phyloP scores from a whole-genome alignment of 1,140 invertebrate species.

The Hirudo medicinalis region DNA sequence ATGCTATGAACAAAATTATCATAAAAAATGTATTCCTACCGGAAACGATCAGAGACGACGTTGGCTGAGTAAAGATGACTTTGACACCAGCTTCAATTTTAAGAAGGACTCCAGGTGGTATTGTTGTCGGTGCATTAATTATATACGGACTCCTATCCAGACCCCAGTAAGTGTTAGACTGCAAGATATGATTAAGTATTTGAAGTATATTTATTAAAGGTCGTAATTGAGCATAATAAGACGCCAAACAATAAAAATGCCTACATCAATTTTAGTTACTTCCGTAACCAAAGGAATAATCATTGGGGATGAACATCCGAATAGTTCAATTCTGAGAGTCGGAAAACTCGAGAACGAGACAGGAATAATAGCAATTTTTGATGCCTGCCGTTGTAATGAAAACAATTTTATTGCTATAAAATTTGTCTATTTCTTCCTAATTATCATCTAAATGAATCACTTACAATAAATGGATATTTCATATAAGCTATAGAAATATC shows the following conservation, averaged over 20 bases:
- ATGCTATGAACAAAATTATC: too few relatives aligned
- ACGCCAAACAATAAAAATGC: too few relatives aligned
- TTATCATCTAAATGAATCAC: not conserved
- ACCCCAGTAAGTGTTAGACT: constrained; percentile 17
- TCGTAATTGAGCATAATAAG: not conserved
- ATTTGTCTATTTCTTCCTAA: not conserved
- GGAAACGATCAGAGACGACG: too few relatives aligned
- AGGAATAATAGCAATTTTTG: not conserved
- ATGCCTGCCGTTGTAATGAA: not conserved
- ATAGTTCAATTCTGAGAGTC: not conserved
- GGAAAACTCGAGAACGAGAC: not conserved
- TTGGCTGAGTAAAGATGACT: too few relatives aligned
- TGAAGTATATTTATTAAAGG: too few relatives aligned
- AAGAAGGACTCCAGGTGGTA: not conserved
- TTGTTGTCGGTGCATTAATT: not conserved
- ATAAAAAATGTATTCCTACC: too few relatives aligned
- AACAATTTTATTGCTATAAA: not conserved
- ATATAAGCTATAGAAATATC: too few relatives aligned
- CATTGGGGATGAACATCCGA: not conserved
- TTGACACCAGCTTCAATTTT: too few relatives aligned
- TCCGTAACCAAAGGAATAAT: not conserved
- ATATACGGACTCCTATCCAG: constrained; percentile 13
- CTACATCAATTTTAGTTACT: not conserved
- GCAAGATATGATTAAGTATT: too few relatives aligned
- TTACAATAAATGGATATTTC: too few relatives aligned